Base-by-base conservation (phyloP, 2,888 invertebrate species). In the Miltochrista miniata region DNA sequence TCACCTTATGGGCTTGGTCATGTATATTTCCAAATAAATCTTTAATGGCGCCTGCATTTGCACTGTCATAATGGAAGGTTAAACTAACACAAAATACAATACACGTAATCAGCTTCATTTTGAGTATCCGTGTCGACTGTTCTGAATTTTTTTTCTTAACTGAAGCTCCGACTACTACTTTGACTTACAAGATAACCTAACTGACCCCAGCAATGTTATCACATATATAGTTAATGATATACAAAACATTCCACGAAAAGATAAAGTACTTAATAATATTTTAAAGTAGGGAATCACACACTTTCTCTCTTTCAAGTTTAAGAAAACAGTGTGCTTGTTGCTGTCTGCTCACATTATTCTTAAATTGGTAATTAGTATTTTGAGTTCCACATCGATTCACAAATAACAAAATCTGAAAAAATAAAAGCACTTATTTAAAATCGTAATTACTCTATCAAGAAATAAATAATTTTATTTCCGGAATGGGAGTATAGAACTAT, bases 81-180 rank as follows among this genome's bases (percentile, higher is more conserved):
- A 80, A 47, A 56, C 75, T 59, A 45, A 68, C 50, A 64, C 67
- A 79, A 51, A 72, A 70, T 35, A 72, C 54, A 44, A 81, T 46
- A 46, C 68, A 58, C 52, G 63, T 49, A 24, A 44, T 64, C 15
- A 70, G 40, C 55, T 78, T 83, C 82, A 85, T 86, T 61, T 72
- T 38, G 45, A 36, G 29, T 51, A 48, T 46, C 45, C 48, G 54
- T 63, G 61, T 54, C 54, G 53, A 48, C 46, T 51, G 59, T 57
- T 54, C 37, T 52, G 59, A 66, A 61, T 62, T 64, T 55, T 64
- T 70, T 64, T 55, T 63, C 54, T 51, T 42, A 55, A 76, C 75
- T 75, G 68, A 75, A 54, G 58, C 56, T 42, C 51, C 49, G 38
- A 48, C 49, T 53, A 55, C 49, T 47, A 48, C 51, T 58, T 40